Conservation (phyloP, 2,113 vertebrate species). For the Epinephelus moara region DNA sequence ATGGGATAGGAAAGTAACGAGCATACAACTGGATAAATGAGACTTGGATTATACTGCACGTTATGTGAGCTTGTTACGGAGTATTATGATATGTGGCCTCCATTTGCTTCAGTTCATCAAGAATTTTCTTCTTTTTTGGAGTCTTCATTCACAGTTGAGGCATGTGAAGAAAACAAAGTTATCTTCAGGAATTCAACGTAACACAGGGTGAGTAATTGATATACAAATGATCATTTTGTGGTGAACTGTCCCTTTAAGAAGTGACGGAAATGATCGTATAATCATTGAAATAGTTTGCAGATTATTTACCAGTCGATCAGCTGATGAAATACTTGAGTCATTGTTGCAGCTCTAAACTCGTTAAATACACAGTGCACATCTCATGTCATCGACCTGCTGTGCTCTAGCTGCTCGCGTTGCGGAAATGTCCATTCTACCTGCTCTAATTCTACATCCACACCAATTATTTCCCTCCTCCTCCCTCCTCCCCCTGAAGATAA, state of each 20-base stretch:
- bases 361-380: background rate
- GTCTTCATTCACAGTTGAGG: too few species aligned
- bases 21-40: too few species aligned
- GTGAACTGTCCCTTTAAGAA: background rate
- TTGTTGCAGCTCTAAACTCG: constrained; percentile 8
- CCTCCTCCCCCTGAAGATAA: constrained; percentile 53
- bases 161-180: too few species aligned
- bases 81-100: too few species aligned
- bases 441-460: constrained; percentile 2
- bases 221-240: too few species aligned
- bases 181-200: too few species aligned
- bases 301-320: background rate
- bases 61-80: too few species aligned
- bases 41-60: too few species aligned
- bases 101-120: too few species aligned
- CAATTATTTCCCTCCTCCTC: background rate
- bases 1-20: too few species aligned
- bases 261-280: background rate
- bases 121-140: too few species aligned
- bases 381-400: background rate
- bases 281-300: background rate
- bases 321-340: background rate
- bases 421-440: constrained; percentile 8
- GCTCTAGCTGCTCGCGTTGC: constrained; percentile 30
- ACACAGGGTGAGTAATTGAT: too few species aligned